Conservation (phyloP, 2,797 vertebrate genomes). For the Octomys mimax region DNA sequence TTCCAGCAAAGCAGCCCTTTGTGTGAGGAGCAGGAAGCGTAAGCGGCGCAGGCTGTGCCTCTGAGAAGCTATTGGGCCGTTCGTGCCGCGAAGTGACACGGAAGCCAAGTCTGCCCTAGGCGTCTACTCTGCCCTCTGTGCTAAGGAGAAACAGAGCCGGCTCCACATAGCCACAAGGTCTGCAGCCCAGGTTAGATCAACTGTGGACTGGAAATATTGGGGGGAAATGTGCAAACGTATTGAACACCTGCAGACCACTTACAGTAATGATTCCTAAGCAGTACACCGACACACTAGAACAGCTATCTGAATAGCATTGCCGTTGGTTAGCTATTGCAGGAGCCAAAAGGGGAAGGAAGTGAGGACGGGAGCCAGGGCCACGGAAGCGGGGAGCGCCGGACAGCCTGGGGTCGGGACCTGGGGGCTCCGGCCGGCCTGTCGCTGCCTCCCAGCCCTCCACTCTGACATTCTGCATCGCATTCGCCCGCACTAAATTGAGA, state of each 20-base stretch:
- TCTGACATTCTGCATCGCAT: neutral
- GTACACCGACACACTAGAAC: too few species aligned
- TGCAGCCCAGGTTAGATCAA: neutral
- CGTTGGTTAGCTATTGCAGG: neutral
- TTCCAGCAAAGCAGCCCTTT: neutral
- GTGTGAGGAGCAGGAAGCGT: neutral
- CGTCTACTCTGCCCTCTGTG: neutral
- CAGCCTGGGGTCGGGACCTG: neutral
- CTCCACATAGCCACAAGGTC: neutral
- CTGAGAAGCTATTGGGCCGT: neutral
- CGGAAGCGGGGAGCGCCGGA: conserved; percentile 34
- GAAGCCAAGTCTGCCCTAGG: neutral
- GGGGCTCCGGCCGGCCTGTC: neutral
- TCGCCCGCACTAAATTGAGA: neutral
- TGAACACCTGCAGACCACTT: neutral
- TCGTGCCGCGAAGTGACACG: neutral
- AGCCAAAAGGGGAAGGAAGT: conserved; percentile 85
- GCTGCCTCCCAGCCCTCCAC: neutral
- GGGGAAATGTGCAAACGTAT: neutral
- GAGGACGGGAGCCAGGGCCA: conserved; percentile 73
- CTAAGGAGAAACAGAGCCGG: neutral
- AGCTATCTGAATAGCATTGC: neutral
- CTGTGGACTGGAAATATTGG: neutral
- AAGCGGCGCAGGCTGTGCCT: neutral
- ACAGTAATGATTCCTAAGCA: neutral